A percentile compares a stretch with the other conserved stretches of the same genome.
phyloP scores from a whole-genome alignment of 2,113 vertebrate genomes.

The Plecotus auritus region DNA sequence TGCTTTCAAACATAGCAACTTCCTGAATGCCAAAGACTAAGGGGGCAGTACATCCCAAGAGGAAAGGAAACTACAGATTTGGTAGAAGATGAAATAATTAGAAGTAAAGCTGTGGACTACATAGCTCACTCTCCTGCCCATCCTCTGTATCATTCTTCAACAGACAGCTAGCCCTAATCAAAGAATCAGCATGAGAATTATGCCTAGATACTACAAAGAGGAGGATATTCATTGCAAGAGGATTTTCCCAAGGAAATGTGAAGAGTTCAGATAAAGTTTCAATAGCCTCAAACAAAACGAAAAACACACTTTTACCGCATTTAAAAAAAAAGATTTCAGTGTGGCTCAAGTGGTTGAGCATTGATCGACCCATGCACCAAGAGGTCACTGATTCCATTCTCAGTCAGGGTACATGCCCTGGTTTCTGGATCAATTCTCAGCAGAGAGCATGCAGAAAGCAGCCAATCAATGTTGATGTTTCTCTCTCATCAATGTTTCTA shows the following conservation, averaged over 20 bases:
- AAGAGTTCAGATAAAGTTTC: background rate
- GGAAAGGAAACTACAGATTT: background rate
- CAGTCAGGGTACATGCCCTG: no score
- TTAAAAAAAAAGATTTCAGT: background rate
- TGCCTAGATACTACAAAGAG: background rate
- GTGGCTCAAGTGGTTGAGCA: no score
- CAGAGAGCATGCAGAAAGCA: no score
- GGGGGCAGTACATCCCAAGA: background rate
- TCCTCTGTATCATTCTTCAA: background rate
- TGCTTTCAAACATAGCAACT: background rate
- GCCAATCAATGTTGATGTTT: no score
- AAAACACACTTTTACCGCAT: background rate
- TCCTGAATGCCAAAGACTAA: background rate
- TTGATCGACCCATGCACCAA: no score
- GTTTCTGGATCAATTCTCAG: no score
- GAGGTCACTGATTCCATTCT: no score
- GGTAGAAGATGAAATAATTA: background rate
- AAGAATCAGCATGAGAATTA: background rate
- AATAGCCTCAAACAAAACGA: background rate
- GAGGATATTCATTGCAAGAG: background rate
- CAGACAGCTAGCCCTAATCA: background rate
- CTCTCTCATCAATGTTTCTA: no score
- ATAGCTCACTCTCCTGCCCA: background rate
- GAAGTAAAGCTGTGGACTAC: background rate
- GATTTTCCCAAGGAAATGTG: background rate